Conservation (phyloP, 2,113 vertebrate genomes). For the Mustela lutreola region DNA sequence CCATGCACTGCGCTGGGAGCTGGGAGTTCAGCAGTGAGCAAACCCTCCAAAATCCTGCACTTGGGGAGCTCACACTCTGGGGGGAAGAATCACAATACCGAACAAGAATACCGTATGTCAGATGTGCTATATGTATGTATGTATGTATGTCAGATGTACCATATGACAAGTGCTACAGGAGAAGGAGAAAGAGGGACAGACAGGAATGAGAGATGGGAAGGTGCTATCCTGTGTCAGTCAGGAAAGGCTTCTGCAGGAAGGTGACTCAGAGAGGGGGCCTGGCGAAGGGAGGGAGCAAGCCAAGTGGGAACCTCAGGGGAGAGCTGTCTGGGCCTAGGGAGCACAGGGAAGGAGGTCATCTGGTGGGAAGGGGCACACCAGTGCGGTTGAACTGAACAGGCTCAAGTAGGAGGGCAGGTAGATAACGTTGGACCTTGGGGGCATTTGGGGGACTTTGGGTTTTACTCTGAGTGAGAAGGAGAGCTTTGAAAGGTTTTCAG, state of each 20-base stretch:
- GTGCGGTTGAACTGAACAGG: not conserved
- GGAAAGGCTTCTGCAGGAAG: not conserved
- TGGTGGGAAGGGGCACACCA: not conserved
- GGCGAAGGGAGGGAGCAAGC: not conserved
- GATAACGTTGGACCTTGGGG: too few species aligned
- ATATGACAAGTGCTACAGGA: not conserved
- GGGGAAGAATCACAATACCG: not conserved
- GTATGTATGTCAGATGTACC: not conserved
- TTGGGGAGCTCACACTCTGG: not conserved
- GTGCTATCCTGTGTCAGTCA: not conserved
- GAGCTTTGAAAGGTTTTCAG: not conserved
- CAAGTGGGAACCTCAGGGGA: not conserved
- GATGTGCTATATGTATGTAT: too few species aligned
- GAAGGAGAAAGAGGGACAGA: not conserved
- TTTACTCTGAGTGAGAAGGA: not conserved
- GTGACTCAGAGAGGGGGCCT: not conserved
- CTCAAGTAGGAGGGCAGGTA: fast-evolving
- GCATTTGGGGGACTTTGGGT: not conserved
- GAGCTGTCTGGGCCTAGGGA: not conserved
- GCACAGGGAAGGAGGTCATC: not conserved
- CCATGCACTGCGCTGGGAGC: not conserved
- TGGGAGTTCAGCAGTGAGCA: not conserved
- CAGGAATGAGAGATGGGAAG: not conserved
- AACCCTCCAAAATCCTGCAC: not conserved
- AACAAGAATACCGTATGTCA: not conserved